Base-by-base conservation (phyloP, 1,140 invertebrate species). In the Thereuonema tuberculata region DNA sequence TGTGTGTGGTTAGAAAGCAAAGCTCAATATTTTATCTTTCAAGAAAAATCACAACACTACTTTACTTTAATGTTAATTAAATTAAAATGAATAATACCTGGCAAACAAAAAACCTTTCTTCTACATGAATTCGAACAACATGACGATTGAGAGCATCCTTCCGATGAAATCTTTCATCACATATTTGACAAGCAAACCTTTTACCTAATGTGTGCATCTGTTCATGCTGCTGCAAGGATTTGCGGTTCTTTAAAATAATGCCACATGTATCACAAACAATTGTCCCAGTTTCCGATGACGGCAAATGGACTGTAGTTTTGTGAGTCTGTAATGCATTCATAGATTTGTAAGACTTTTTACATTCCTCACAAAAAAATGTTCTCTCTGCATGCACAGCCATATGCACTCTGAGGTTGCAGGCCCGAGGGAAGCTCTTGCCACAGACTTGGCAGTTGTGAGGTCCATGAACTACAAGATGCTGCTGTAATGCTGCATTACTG, bases 81-180 rank as follows among this genome's bases (percentile, higher is more conserved):
- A n/a, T n/a, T n/a, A n/a, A n/a, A n/a, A n/a, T n/a, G n/a, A n/a
- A n/a, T n/a, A n/a, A n/a, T 55, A 55, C 53, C 28, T 55, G 53
- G 28, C 53, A 55, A 55, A n/a, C 27, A 23, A 55, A 55, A 28
- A 55, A 55, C 21, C 28, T 25, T 29, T 55, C 53, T 29, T 55
- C 53, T 9, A 55, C 53, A 29, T 55, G 53, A 55, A 55, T 55
- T 3, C 53, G 53, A 3, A 55, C 53, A 55, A 55, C 53, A 29
- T 55, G 53, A 3, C 53, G 24, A 55, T 55, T 55, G 3, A 55
- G 21, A 28, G 53, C 53, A 29, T 55, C 53, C 28, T 55, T 55
- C 25, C 53, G 53, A 55, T 55, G 24, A 29, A 55, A 55, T 29
- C 53, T 3, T 21, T 55, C 53, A 29, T 55, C 28, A 29, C 53